These are phyloP conservation scores for Cyanocitta stelleri DNA, from an alignment of 2,113 vertebrate genomes.

Conservation along the genomic window DNA sequence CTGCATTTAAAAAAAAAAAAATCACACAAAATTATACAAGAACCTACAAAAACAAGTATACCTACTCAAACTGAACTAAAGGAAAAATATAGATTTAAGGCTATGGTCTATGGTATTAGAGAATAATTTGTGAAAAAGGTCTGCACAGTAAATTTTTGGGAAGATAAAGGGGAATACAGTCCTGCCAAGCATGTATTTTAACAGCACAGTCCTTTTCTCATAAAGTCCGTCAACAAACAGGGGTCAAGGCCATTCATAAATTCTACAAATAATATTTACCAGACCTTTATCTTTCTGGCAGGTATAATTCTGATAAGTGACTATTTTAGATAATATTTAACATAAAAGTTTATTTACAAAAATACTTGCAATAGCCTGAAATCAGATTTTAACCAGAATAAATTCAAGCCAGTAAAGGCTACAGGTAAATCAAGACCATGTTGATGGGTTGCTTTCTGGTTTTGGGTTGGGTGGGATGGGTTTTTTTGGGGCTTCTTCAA, in stretches of 20 bases:
- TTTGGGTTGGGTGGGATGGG: background rate
- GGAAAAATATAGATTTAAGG: background rate
- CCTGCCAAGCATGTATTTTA: background rate
- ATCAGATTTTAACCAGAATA: conserved; percentile 34
- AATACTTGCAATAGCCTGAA: conserved; percentile 31
- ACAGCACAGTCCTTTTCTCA: background rate
- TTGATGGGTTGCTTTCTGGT: background rate
- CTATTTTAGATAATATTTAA: conserved; percentile 63
- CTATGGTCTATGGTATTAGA: background rate
- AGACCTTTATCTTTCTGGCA: conserved; percentile 45
- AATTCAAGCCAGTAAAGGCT: background rate
- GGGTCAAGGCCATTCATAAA: conserved; percentile 56
- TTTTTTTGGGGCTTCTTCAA: background rate
- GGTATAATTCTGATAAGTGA: conserved; percentile 36
- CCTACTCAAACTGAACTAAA: background rate
- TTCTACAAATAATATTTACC: conserved; percentile 63
- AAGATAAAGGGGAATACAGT: background rate
- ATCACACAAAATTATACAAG: background rate
- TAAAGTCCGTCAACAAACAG: conserved; percentile 12
- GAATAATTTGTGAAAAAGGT: background rate
- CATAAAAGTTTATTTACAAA: conserved; percentile 54
- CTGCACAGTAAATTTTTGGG: background rate
- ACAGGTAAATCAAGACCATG: background rate
- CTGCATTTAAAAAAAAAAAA: background rate
- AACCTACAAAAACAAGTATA: background rate